Evolutionary conservation across 2,797 vertebrate genomes (phyloP), one percentile per base, ranked within the genome.

Genomic region (Acanthopagrus latus): DNA sequence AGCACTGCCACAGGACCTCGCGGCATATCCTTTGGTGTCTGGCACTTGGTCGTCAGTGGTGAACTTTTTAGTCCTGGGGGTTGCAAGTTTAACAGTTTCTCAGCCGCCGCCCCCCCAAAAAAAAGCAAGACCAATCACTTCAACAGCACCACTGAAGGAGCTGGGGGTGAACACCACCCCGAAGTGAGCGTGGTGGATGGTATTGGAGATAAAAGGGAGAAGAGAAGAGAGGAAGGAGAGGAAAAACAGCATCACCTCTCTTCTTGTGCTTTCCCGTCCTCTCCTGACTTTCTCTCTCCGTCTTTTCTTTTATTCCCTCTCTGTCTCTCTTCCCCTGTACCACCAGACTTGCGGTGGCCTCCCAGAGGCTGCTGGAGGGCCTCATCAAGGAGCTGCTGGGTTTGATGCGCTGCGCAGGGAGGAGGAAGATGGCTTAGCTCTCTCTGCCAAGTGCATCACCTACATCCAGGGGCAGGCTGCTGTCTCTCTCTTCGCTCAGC

Each of bases 351-450:
- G 43, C 29, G 57, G 54, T 64, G 76, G 78, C 57, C 41, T 79
- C 80, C 48, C 68, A 2, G 16, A 84, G 70, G 80, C 76, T 70
- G 83, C 86, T 85, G 63, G 20, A 83, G 85, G 89, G 86, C 66
- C 48, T 86, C 73, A 76, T 78, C 60, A 55, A 73, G 76, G 64
- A 66, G 47, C 73, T 55, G 78, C 82, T 82, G 83, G 73, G 78
- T 77, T 76, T 74, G 60, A 62, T 74, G 67, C 71, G 78, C 8
- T 14, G 57, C 38, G n/a, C 29, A 0, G 2, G 58, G 47, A 76
- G 74, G 71, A 80, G 41, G 50, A 58, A 51, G 76, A 79, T 80
- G 11, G 51, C 76, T 60, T 55, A 23, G 58, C 41, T 77, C 76
- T 20, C 55, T 74, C 74, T 59, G 71, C 77, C 41, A n/a, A 60